Evolutionary conservation across 2,113 vertebrate species (phyloP).

Genomic region (Phalacrocorax brasilianus): DNA sequence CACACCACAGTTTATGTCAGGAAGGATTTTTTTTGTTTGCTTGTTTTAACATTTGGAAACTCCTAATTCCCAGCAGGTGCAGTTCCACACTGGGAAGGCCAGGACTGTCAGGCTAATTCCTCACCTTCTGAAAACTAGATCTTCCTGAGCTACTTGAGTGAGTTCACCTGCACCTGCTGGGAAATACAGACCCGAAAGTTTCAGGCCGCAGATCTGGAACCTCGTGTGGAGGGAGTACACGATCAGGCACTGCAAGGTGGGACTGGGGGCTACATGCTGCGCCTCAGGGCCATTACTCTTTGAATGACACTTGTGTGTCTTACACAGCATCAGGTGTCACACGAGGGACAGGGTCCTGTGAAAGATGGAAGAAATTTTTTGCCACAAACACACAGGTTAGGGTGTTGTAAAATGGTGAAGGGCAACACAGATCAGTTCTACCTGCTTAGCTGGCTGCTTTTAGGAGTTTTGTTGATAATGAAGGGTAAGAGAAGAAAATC

Average conservation of each 20-base stretch:
- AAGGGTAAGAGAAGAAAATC: not conserved
- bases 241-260: not conserved
- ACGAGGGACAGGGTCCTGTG: not conserved
- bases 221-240: accelerated
- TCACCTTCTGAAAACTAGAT: not conserved
- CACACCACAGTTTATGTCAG: not conserved
- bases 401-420: not conserved
- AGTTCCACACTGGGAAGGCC: not conserved
- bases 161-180: not conserved
- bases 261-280: not conserved
- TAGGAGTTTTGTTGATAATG: not conserved
- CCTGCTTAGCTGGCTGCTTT: not conserved
- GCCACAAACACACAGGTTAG: not conserved
- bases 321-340: accelerated
- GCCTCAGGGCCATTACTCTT: accelerated
- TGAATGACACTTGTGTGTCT: not conserved
- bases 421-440: not conserved
- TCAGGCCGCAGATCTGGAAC: not conserved
- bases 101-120: not conserved
- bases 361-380: not conserved
- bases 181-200: not conserved
- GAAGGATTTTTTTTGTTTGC: not conserved
- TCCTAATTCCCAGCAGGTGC: not conserved
- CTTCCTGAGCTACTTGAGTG: not conserved
- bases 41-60: not conserved